Evolutionary conservation across 2,797 vertebrate species (phyloP).

Genomic region (Silurus aristotelis): DNA sequence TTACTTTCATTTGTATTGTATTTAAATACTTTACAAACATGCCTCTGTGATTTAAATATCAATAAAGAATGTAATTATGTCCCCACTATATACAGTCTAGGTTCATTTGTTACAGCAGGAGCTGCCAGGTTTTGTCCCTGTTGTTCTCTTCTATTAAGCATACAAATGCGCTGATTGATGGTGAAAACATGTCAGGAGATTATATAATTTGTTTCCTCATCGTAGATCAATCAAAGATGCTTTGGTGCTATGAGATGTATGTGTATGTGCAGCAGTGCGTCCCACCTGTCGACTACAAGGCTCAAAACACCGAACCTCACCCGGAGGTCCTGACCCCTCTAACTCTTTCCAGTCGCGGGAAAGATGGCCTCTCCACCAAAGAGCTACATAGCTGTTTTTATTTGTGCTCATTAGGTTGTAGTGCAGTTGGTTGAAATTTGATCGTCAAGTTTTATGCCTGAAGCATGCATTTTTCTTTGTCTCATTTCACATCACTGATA

Average conservation of each 20-base stretch:
- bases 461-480: slow-evolving; percentile 40
- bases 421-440: slow-evolving; percentile 17
- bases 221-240: slow-evolving; percentile 56
- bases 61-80: too few species aligned
- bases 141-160: slow-evolving; percentile 18
- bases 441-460: slow-evolving; percentile 13
- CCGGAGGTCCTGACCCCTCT: slow-evolving; percentile 35
- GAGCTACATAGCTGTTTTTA: slow-evolving; percentile 31
- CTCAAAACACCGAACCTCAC: slow-evolving; percentile 22
- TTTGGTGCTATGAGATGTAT: slow-evolving; percentile 43
- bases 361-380: slow-evolving; percentile 12
- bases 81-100: background rate
- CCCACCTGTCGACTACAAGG: slow-evolving; percentile 34
- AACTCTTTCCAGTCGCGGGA: slow-evolving; percentile 40
- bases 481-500: slow-evolving; percentile 27
- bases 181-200: slow-evolving; percentile 41
- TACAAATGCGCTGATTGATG: slow-evolving; percentile 27
- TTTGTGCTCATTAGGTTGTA: slow-evolving; percentile 23
- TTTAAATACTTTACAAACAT: too few species aligned
- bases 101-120: slow-evolving; percentile 3
- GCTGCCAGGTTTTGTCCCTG: slow-evolving; percentile 30
- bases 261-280: slow-evolving; percentile 18
- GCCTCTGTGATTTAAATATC: too few species aligned
- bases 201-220: slow-evolving; percentile 52
- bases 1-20: slow-evolving; percentile 5